Conservation (phyloP, 2,797 vertebrate genomes). For the Periparus ater region DNA sequence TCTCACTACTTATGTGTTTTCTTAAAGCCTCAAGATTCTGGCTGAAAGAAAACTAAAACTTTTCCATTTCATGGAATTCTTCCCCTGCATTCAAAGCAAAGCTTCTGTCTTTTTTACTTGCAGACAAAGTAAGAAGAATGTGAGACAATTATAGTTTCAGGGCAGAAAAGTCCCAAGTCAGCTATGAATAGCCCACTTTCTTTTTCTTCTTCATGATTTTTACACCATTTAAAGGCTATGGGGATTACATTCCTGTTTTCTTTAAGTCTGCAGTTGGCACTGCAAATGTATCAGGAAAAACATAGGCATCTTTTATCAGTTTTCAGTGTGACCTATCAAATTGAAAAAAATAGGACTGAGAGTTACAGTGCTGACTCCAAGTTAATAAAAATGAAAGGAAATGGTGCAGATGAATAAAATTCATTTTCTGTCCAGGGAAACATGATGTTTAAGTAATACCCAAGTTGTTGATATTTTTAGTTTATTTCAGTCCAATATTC, state of each 20-base stretch:
- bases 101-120: background rate
- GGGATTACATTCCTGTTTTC: background rate
- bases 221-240: background rate
- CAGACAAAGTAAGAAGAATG: background rate
- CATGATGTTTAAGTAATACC: background rate
- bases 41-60: background rate
- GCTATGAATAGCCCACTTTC: background rate
- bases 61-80: background rate
- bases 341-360: background rate
- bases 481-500: background rate
- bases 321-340: background rate
- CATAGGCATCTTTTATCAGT: conserved; percentile 4
- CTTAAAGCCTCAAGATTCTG: background rate
- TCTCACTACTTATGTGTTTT: background rate
- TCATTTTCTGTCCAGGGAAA: conserved; percentile 3
- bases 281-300: background rate
- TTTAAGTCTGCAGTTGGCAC: background rate
- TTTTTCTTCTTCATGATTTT: background rate
- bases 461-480: conserved; percentile 3
- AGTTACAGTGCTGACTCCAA: background rate
- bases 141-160: background rate
- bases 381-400: conserved; percentile 28
- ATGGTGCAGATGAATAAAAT: background rate
- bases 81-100: background rate
- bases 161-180: background rate